A percentile compares a stretch with the other conserved stretches of the same genome.
phyloP scores from a whole-genome alignment of 2,797 vertebrate species.

The Acanthurus tractus region DNA sequence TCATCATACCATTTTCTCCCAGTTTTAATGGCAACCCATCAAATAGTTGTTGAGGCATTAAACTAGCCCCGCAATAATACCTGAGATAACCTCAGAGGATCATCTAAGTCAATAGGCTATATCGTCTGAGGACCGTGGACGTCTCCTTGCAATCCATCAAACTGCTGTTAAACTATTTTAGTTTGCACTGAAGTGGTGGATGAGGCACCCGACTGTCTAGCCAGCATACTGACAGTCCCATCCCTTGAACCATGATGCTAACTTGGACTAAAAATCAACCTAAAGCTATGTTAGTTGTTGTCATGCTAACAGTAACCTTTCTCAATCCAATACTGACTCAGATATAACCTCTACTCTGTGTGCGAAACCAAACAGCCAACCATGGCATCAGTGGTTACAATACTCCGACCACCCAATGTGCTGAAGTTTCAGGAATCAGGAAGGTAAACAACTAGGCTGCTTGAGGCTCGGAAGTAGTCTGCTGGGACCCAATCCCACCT shows the following conservation, averaged over 20 bases:
- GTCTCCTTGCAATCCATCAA: conserved; percentile 1
- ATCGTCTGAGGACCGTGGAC: no score
- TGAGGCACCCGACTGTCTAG: neutral
- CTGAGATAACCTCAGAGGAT: no score
- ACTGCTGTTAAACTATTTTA: neutral
- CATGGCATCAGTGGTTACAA: conserved; percentile 29
- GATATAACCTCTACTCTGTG: neutral
- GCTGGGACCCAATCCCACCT: conserved; percentile 67
- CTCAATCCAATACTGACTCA: conserved; percentile 7
- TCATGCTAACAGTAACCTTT: neutral
- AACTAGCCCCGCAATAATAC: no score
- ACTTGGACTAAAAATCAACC: neutral
- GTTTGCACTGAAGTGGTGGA: neutral
- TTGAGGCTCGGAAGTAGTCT: conserved; percentile 53
- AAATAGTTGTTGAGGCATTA: neutral
- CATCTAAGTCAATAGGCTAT: neutral
- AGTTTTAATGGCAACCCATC: neutral
- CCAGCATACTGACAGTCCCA: neutral
- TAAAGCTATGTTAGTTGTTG: neutral
- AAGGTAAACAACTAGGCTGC: conserved; percentile 68
- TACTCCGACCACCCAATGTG: conserved; percentile 35
- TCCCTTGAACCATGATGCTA: neutral
- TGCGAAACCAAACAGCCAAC: conserved; percentile 25
- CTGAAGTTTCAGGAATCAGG: conserved; percentile 55
- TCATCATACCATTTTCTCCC: neutral